Evolutionary conservation across 23 tunicate species (phyloP).

Genomic region (Halocynthia aurantium): DNA sequence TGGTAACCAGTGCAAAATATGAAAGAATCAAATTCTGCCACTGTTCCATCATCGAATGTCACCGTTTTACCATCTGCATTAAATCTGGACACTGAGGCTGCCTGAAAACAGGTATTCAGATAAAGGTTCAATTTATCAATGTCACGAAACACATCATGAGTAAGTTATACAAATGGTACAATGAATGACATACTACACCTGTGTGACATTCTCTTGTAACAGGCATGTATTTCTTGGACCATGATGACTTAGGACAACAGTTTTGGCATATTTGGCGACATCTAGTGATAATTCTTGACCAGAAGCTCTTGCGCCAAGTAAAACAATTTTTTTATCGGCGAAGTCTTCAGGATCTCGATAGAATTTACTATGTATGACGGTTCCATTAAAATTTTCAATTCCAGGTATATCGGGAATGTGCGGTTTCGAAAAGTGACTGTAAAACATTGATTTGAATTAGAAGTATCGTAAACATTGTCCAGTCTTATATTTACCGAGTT

Average conservation of each 20-base stretch:
- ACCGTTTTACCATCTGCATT: conserved; percentile 32
- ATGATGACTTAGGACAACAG: conserved; percentile 44
- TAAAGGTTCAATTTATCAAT: not conserved
- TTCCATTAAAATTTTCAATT: conserved; percentile 40
- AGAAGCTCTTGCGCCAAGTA: conserved; percentile 66
- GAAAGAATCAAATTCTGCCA: conserved; percentile 29
- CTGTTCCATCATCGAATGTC: conserved; percentile 48
- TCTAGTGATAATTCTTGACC: conserved; percentile 62
- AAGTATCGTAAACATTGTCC: not conserved
- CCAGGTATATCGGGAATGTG: conserved; percentile 50
- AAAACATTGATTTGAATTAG: not conserved
- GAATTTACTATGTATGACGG: conserved; percentile 51
- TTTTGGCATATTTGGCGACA: conserved; percentile 32
- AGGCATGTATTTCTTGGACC: conserved; percentile 11
- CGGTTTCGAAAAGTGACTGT: conserved; percentile 61
- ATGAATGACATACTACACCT: conserved; percentile 16
- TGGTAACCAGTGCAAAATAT: conserved; percentile 76
- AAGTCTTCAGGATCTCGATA: conserved; percentile 41
- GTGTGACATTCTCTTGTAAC: conserved; percentile 40
- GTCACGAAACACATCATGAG: not conserved
- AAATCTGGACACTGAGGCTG: conserved; percentile 18
- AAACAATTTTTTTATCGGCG: conserved; percentile 34
- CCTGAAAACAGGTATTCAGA: conserved; percentile 13
- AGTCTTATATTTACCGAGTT: too few species aligned
- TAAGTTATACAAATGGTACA: not conserved